A percentile compares a stretch with the other conserved stretches of the same genome.
Evolutionary conservation across 2,113 vertebrate genomes (phyloP).

Genomic region (Campylomormyrus tamandua): DNA sequence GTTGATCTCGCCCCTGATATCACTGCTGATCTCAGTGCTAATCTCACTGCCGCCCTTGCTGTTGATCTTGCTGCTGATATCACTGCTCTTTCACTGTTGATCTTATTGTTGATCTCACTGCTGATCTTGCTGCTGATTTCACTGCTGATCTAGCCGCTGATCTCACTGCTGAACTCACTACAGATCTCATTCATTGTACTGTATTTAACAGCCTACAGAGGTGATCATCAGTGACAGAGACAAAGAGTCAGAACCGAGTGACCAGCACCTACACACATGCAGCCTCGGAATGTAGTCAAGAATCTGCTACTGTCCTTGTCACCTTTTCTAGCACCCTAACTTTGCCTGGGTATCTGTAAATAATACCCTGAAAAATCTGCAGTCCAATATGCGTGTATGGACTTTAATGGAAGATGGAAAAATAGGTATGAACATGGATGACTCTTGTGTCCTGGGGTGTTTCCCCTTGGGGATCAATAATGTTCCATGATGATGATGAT

Average conservation of each 20-base stretch:
- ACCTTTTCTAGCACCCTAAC: background rate
- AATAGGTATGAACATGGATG: background rate
- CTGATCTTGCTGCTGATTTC: background rate
- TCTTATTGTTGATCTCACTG: background rate
- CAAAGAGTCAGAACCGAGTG: background rate
- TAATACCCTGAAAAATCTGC: background rate
- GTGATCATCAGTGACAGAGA: background rate
- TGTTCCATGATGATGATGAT: background rate
- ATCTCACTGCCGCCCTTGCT: background rate
- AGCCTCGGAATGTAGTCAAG: background rate
- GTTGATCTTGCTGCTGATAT: no score
- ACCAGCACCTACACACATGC: background rate
- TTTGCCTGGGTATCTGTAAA: background rate
- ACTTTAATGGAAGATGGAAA: background rate
- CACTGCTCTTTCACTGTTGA: background rate
- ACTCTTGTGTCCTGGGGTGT: background rate
- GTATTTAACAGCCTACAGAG: background rate
- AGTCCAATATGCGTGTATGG: background rate
- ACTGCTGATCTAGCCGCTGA: background rate
- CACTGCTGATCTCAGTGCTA: background rate
- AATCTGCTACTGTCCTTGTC: background rate
- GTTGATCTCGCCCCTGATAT: background rate
- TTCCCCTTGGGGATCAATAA: background rate
- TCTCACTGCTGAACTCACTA: background rate
- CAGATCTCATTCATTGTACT: background rate